phyloP scores from a whole-genome alignment of 1,140 invertebrate species.

The Manduca sexta region DNA sequence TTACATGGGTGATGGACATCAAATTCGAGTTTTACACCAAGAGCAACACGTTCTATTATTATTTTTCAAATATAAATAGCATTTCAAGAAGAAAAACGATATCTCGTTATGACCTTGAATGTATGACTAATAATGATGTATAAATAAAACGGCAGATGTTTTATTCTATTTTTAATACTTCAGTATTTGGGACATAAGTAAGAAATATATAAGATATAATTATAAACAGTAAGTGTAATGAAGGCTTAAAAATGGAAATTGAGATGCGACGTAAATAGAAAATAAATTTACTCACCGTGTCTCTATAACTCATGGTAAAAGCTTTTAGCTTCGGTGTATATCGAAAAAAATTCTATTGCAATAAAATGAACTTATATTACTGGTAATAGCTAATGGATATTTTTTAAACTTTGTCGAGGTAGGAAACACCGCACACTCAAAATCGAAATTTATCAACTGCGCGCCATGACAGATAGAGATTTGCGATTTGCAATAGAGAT shows the following conservation, averaged over 20 bases:
- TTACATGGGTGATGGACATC: too few species aligned
- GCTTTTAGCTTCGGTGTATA: slow-evolving; percentile 2
- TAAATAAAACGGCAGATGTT: slow-evolving; percentile 22
- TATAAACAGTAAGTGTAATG: not conserved
- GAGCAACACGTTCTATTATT: not conserved
- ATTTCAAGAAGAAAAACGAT: slow-evolving; percentile 17
- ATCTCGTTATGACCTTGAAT: slow-evolving; percentile 23
- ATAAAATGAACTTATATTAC: not conserved
- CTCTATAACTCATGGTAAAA: slow-evolving; percentile 59
- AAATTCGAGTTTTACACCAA: too few species aligned
- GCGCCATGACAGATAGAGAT: slow-evolving; percentile 6
- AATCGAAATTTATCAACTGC: slow-evolving; percentile 14
- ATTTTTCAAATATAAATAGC: not conserved
- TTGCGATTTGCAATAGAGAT: too few species aligned
- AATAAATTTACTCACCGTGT: slow-evolving; percentile 44
- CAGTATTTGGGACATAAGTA: not conserved
- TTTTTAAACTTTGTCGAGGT: not conserved
- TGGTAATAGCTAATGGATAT: not conserved
- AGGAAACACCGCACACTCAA: slow-evolving; percentile 5
- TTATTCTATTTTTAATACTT: slow-evolving; percentile 10
- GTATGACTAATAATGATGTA: slow-evolving; percentile 21
- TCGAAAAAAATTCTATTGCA: not conserved
- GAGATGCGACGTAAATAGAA: not conserved
- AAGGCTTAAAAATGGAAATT: not conserved
- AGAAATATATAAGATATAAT: not conserved